Percentiles rank a stretch among this genome's conserved stretches.
phyloP scores from a whole-genome alignment of 30 jellyfish, hydroid and myxozoan genomes.

The Clytia hemisphaerica region DNA sequence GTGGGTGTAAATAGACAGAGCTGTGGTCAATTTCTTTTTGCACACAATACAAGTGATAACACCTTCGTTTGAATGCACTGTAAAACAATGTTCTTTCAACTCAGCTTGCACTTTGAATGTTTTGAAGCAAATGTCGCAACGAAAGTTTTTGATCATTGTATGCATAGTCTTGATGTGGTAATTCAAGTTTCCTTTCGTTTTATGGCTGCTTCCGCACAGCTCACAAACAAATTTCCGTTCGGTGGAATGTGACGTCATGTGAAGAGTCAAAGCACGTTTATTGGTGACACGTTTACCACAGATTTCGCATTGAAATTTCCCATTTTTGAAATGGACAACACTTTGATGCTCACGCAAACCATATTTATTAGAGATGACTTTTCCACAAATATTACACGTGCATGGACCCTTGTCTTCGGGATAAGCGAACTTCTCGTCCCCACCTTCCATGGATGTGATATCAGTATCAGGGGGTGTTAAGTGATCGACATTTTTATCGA shows the following conservation, averaged over 20 bases:
- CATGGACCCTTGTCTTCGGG: conserved; percentile 40
- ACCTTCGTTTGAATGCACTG: conserved; percentile 39
- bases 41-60: conserved; percentile 43
- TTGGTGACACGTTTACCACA: conserved; percentile 42
- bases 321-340: conserved; percentile 40
- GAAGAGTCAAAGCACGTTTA: conserved; percentile 30
- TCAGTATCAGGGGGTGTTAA: too few species aligned
- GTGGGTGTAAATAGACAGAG: conserved; percentile 39
- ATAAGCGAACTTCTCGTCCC: conserved; percentile 7
- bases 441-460: conserved; percentile 6
- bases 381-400: conserved; percentile 35
- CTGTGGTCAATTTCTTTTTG: conserved; percentile 32
- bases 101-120: conserved; percentile 46
- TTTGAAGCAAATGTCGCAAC: conserved; percentile 39
- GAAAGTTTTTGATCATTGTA: conserved; percentile 40
- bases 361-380: conserved; percentile 33
- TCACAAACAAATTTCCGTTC: conserved; percentile 29
- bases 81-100: conserved; percentile 31
- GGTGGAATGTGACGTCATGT: conserved; percentile 32
- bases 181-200: conserved; percentile 35
- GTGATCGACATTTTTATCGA: neutral
- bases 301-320: conserved; percentile 31
- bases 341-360: conserved; percentile 41
- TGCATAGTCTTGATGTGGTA: conserved; percentile 47
- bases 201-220: conserved; percentile 43